Evolutionary conservation across 2,797 vertebrate genomes (phyloP), one percentile per base, ranked within the genome.

Genomic region (Mormyrus hasselquistii): DNA sequence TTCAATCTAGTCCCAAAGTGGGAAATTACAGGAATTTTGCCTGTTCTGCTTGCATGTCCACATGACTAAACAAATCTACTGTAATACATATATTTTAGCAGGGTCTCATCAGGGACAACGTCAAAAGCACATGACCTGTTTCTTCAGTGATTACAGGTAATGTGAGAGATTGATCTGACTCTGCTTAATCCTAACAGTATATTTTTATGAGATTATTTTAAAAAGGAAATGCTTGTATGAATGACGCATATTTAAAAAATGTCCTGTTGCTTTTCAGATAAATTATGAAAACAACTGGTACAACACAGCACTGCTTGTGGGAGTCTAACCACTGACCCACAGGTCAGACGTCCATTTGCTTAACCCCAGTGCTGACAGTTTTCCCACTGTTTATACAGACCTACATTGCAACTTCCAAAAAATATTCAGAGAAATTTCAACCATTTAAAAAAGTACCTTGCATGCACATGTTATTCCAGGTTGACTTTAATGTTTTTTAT

Each of bases 201-300:
- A 47, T 47, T 82, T 73, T 82, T 47, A 25, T 62, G 19, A 47
- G 8, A 82, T 9, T 47, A 82, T 82, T 82, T 82, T 82, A 8
- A 47, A 82, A 82, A 82, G 76, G 41, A n/a, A 82, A 82, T 47
- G 76, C 76, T 82, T 47, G 76, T 47, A 82, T 82, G 76, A 82
- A 82, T 82, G 41, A 47, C 76, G 22, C 73, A 79, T 16, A 82
- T 73, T 73, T 73, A 16, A 1, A 19, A 73, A 73, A 82, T 82
- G 76, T 10, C 41, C 41, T 82, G 76, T 82, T 82, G 76, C 76
- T 82, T 47, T 82, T 82, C 41, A 82, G 76, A 22, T 47, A 82
- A 82, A 82, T 47, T 82, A 82, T 82, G 76, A 82, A 82, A 82
- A 82, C 41, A 82, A 22, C 19, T 9, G 76, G 76, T 82, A 44